Base-by-base conservation (phyloP, 2,888 invertebrate species). In the Frankliniella fusca region DNA sequence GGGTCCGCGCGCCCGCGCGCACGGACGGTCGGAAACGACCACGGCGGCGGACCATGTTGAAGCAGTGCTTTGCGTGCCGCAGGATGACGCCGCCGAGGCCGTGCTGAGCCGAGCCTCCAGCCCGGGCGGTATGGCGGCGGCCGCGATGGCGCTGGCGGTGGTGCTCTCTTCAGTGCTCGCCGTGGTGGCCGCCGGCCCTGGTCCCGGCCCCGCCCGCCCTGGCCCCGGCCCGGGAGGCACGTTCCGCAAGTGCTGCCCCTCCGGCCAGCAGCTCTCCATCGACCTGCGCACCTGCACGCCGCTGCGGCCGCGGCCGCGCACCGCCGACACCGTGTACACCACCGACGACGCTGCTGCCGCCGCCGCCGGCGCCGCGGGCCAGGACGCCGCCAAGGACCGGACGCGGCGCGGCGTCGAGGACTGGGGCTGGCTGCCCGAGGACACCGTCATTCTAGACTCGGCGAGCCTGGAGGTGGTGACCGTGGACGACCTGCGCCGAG, bases 341-440 rank as follows among this genome's bases (percentile, higher is more conserved):
- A 76, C 70, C 27, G 70, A 76, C 70, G 70, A n/a, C 70, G 70
- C n/a, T n/a, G n/a, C n/a, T n/a, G n/a, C n/a, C n/a, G n/a, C n/a
- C n/a, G n/a, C n/a, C n/a, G n/a, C n/a, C 70, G 70, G 0, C 70
- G n/a, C 10, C 38, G 70, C 11, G 70, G 2, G 23, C 70, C 70
- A 23, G 23, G 23, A 11, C 23, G 5, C 70, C 70, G 70, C 9
- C 70, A 23, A 7, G 70, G 70, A 23, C 70, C n/a, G 70, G 27
- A 12, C 70, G 27, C 70, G 23, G 23, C 70, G 61, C 7, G 11
- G 70, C 27, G 10, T 23, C 23, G 70, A 76, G 23, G 70, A 76
- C 70, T 76, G 70, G 70, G 70, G 70, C 11, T 76, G 70, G 70
- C 70, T 76, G 70, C 70, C 70, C 7, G 70, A n/a, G 23, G 70